Evolutionary conservation across 2,888 invertebrate species (phyloP), one percentile per base, ranked within the genome.

Genomic region (Athrips mouffetella): DNA sequence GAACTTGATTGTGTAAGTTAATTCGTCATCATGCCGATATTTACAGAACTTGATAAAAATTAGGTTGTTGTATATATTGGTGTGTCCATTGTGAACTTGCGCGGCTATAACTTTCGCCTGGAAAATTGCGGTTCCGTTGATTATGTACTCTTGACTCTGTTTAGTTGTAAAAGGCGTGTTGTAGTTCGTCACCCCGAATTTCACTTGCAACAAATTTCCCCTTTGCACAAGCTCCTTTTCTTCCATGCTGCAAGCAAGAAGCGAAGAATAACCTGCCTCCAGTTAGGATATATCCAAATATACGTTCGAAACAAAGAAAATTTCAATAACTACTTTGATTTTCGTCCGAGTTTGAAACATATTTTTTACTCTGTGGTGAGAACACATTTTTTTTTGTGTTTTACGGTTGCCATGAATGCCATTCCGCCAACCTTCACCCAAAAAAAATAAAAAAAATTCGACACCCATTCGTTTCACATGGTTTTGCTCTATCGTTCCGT

Each of bases 31-130:
- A 1, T 37, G 48, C 1, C 61, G 59, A 2, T 55, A 45, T 53
- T 71, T 73, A 10, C 48, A 49, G 53, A 75, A 76, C 30, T 52
- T 62, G 2, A 73, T 52, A 47, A 73, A 70, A 27, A 74, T 52
- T 0, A 73, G 46, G 41, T 70, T 73, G 49, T 69, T 67, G 55
- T 67, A 71, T 0, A 62, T 51, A 20, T 61, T 68, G 1, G 58
- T 65, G 47, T 63, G 65, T 2, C 64, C 66, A 45, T 67, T 67
- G 51, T 65, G 61, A 4, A 62, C 59, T 39, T 63, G 62, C 10
- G 65, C 65, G 11, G 67, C 63, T 4, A 70, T 66, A 2, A 69
- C 59, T 21, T 58, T 62, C 20, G 66, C 55, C 47, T 69, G 70
- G 58, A 76, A 68, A 16, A 63, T 48, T 2, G 63, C 67, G 0